Conservation (phyloP, 2,888 invertebrate species). For the Nebria salina region DNA sequence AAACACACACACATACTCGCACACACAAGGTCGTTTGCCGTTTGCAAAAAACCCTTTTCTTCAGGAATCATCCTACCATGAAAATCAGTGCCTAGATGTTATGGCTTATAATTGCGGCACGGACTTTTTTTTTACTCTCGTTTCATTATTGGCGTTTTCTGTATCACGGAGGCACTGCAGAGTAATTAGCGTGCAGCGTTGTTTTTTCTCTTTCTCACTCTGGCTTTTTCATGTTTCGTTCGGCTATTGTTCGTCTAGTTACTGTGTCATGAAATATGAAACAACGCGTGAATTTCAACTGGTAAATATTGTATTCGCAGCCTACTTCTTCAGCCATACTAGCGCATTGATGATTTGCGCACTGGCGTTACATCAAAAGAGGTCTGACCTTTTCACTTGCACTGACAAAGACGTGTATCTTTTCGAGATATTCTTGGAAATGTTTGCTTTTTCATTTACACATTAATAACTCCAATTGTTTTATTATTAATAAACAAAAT, state of each 20-base stretch:
- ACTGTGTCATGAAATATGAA: conserved; percentile 19
- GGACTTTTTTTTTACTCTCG: conserved; percentile 7
- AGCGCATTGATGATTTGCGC: no score
- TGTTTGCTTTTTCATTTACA: not conserved
- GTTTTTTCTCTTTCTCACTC: not conserved
- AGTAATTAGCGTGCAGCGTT: conserved; percentile 17
- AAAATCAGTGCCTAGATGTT: conserved; percentile 20
- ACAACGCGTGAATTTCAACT: conserved; percentile 20
- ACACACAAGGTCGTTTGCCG: conserved; percentile 11
- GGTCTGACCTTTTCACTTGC: not conserved
- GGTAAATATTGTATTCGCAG: not conserved
- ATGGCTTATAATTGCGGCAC: conserved; percentile 28
- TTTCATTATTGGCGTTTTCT: conserved; percentile 20
- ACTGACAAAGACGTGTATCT: not conserved
- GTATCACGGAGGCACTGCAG: conserved; percentile 2
- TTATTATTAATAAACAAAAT: not conserved
- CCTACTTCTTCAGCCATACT: not conserved
- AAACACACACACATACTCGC: not conserved
- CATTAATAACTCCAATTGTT: not conserved
- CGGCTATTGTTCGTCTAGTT: conserved; percentile 2
- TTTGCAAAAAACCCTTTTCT: conserved; percentile 23
- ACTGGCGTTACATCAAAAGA: no score
- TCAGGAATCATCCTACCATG: conserved; percentile 15
- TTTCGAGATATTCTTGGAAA: not conserved
- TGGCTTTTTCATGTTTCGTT: not conserved